These are phyloP conservation scores for Asteroscopus sphinx DNA, from an alignment of 2,888 invertebrate genomes.

Conservation along the genomic window DNA sequence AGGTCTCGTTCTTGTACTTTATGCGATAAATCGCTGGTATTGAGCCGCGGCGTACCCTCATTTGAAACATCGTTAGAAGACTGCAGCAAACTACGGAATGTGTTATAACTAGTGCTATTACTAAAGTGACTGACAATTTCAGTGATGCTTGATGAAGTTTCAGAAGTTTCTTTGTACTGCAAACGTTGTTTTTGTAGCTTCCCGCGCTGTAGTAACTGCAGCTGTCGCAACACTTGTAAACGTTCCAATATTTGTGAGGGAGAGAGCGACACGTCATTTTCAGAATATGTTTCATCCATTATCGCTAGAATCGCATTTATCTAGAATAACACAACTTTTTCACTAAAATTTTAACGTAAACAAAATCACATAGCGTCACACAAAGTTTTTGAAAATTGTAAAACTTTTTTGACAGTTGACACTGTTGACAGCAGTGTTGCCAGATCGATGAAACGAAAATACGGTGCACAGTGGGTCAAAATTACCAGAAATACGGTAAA, in stretches of 20 bases:
- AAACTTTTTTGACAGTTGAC: conserved; percentile 20
- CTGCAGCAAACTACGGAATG: conserved; percentile 81
- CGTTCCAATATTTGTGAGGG: conserved; percentile 84
- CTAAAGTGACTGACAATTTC: conserved; percentile 85
- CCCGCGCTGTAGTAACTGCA: conserved; percentile 82
- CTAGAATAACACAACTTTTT: background rate
- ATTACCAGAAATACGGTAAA: too few relatives aligned
- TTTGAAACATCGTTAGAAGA: conserved; percentile 67
- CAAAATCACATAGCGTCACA: conserved; percentile 3
- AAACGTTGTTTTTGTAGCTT: conserved; percentile 83
- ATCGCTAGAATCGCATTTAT: conserved; percentile 1
- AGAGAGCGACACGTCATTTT: conserved; percentile 81
- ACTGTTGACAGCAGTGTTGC: too few relatives aligned
- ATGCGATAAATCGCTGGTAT: conserved; percentile 59
- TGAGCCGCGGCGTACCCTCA: conserved; percentile 63
- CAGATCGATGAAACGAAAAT: too few relatives aligned
- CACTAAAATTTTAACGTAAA: conserved; percentile 20
- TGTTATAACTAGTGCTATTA: conserved; percentile 82
- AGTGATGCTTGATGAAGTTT: conserved; percentile 76
- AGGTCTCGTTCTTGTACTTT: conserved; percentile 75
- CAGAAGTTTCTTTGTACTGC: conserved; percentile 75
- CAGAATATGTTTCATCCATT: conserved; percentile 82
- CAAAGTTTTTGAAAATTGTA: conserved; percentile 41
- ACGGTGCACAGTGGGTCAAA: too few relatives aligned
- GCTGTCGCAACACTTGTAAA: conserved; percentile 79